Conservation (phyloP, 2,797 vertebrate species). For the Falco peregrinus region DNA sequence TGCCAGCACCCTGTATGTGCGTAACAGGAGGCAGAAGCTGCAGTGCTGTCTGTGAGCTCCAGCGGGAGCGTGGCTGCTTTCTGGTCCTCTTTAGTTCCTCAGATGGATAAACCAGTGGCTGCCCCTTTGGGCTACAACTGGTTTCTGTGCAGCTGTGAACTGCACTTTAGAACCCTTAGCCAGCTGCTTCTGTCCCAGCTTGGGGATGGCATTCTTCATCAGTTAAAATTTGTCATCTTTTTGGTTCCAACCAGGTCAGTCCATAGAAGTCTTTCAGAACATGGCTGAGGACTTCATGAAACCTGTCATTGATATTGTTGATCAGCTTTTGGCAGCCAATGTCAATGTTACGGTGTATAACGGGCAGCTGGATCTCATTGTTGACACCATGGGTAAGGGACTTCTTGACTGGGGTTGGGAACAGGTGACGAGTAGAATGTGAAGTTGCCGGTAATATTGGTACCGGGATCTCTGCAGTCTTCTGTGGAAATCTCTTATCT, state of each 20-base stretch:
- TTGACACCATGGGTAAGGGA: slow-evolving; percentile 92
- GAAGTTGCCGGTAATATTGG: not conserved
- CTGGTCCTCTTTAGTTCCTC: not conserved
- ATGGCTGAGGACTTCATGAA: slow-evolving; percentile 97
- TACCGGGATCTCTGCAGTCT: not conserved
- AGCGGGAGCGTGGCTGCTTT: not conserved
- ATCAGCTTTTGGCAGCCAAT: slow-evolving; percentile 83
- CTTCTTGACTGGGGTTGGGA: not conserved
- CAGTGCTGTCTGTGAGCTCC: not conserved
- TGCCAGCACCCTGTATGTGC: not conserved
- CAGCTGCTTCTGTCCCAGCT: not conserved
- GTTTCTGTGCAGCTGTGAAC: not conserved
- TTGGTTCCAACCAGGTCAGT: slow-evolving; percentile 79
- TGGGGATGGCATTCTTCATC: not conserved
- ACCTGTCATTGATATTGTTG: slow-evolving; percentile 86
- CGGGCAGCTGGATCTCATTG: slow-evolving; percentile 96
- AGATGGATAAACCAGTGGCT: not conserved
- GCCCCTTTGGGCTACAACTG: not conserved
- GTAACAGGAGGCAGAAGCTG: not conserved
- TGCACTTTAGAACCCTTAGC: not conserved
- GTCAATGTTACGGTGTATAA: slow-evolving; percentile 93
- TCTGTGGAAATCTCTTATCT: not conserved
- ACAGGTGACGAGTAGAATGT: not conserved
- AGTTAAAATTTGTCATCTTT: not conserved
- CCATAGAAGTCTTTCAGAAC: slow-evolving; percentile 83